These are phyloP conservation scores for Ormyrus labotus DNA, from an alignment of 2,888 invertebrate species.

Conservation along the genomic window DNA sequence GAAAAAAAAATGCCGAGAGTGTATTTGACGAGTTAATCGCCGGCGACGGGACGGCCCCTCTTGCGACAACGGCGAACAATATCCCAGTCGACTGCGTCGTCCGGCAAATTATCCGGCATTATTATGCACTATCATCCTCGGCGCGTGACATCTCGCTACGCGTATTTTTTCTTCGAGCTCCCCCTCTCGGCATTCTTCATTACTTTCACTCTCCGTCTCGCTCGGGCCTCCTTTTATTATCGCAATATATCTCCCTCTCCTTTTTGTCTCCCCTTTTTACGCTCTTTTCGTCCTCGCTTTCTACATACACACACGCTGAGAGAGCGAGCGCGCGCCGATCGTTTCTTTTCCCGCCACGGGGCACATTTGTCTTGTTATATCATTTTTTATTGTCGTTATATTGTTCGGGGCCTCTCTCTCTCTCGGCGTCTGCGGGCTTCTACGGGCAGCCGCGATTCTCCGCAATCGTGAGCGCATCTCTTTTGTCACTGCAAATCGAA, in stretches of 20 bases:
- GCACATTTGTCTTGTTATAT: slow-evolving; percentile 63
- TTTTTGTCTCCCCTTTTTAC: slow-evolving; percentile 51
- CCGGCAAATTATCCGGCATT: slow-evolving; percentile 32
- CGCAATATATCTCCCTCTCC: slow-evolving; percentile 54
- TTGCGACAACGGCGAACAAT: not conserved
- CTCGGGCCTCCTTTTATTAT: slow-evolving; percentile 54
- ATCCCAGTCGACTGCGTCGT: not conserved
- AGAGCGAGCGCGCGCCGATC: too few relatives aligned
- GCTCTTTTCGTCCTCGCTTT: slow-evolving; percentile 13
- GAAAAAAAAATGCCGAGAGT: too few relatives aligned
- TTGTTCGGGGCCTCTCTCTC: slow-evolving; percentile 54
- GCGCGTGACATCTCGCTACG: slow-evolving; percentile 51
- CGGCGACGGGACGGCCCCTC: not conserved
- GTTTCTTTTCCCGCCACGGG: slow-evolving; percentile 13
- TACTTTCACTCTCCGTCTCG: slow-evolving; percentile 55
- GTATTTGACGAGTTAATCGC: too few relatives aligned
- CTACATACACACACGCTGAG: not conserved
- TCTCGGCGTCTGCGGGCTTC: not conserved
- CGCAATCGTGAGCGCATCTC: slow-evolving; percentile 45
- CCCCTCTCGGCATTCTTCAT: slow-evolving; percentile 37
- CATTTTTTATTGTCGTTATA: slow-evolving; percentile 61
- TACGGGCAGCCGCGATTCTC: slow-evolving; percentile 13
- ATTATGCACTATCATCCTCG: slow-evolving; percentile 35
- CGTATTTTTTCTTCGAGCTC: slow-evolving; percentile 18
- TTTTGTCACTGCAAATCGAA: slow-evolving; percentile 54